Evolutionary conservation across 2,888 invertebrate species (phyloP).

Genomic region (Philaethria dido): DNA sequence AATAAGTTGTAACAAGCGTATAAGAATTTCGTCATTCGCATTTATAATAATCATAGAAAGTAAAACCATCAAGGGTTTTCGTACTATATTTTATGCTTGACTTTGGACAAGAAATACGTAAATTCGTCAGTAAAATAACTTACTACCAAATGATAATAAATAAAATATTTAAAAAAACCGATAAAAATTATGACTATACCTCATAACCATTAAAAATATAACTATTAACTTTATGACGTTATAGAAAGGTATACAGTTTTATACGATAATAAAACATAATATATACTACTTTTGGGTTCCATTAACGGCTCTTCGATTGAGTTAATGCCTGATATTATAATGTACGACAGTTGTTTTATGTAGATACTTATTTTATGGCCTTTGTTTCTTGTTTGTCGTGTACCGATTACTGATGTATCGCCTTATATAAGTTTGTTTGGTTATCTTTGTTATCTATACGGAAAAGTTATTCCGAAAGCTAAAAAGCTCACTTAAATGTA

Average conservation of each 20-base stretch:
- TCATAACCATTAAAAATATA: background rate
- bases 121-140: too few species aligned
- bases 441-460: constrained; percentile 6
- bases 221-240: background rate
- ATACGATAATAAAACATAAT: constrained; percentile 32
- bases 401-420: constrained; percentile 34
- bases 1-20: too few species aligned
- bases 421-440: constrained; percentile 25
- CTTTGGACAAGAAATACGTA: too few species aligned
- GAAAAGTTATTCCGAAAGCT: background rate
- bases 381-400: constrained; percentile 41
- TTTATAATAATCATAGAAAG: too few species aligned
- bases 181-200: too few species aligned
- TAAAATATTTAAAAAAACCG: too few species aligned
- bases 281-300: constrained; percentile 33
- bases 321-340: constrained; percentile 45
- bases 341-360: constrained; percentile 45
- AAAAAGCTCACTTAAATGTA: too few species aligned
- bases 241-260: constrained; percentile 9
- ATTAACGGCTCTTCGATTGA: constrained; percentile 41
- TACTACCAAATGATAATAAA: too few species aligned
- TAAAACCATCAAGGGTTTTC: too few species aligned
- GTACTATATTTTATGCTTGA: too few species aligned
- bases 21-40: too few species aligned
- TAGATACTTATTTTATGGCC: constrained; percentile 42